Conservation (phyloP, 2,797 vertebrate species). For the Rallus crepitans region DNA sequence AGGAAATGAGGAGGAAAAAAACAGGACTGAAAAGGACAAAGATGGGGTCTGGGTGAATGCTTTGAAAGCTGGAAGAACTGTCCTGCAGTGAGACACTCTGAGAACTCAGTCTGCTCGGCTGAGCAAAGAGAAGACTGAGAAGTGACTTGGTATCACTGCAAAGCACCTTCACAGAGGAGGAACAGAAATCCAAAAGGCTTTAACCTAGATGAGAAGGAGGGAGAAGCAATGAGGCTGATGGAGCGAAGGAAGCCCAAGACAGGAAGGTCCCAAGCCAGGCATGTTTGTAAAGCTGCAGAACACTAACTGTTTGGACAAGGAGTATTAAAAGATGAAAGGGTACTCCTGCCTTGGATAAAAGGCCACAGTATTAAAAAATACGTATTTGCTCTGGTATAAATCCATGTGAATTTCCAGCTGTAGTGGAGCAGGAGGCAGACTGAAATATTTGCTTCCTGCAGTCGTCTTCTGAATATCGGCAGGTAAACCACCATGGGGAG, state of each 20-base stretch:
- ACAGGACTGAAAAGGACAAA: not conserved
- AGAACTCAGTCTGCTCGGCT: not conserved
- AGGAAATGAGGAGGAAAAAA: not conserved
- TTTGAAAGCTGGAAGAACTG: not conserved
- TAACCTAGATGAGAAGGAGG: not conserved
- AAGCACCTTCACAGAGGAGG: not conserved
- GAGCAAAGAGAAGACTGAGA: not conserved
- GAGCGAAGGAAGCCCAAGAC: not conserved
- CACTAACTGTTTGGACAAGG: not conserved
- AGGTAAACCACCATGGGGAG: not conserved
- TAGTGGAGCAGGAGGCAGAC: not conserved
- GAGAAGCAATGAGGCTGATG: not conserved
- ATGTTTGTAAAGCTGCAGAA: not conserved
- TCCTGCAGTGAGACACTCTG: not conserved
- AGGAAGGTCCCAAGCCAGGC: not conserved
- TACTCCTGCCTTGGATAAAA: not conserved
- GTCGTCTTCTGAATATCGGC: not conserved
- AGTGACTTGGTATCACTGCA: not conserved
- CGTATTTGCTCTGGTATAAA: not conserved
- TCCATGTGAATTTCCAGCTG: not conserved
- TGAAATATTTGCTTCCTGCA: not conserved
- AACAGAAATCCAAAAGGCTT: not conserved
- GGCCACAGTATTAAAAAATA: not conserved
- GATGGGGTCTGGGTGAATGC: fast-evolving
- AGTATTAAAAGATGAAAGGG: not conserved